These are phyloP conservation scores for Zenarchopterus dispar DNA, from an alignment of 2,797 vertebrate genomes.

Conservation along the genomic window DNA sequence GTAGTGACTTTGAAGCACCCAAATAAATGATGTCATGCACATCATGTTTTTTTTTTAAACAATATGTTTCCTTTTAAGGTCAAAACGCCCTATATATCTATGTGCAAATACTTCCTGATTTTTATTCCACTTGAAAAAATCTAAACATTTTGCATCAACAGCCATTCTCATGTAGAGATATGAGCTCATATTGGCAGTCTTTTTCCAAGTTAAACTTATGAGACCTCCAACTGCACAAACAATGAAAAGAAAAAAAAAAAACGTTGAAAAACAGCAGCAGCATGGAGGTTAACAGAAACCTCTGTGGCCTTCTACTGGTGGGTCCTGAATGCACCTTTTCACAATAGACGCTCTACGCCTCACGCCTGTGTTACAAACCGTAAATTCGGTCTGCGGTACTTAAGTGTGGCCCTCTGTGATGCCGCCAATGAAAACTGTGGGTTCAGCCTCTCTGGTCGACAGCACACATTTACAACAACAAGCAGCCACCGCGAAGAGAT, in stretches of 20 bases:
- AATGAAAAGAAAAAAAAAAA: constrained; percentile 51
- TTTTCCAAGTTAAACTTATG: constrained; percentile 31
- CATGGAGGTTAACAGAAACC: constrained; percentile 69
- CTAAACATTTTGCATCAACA: constrained; percentile 1
- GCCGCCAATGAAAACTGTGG: constrained; percentile 66
- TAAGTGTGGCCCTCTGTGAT: constrained; percentile 60
- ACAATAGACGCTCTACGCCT: constrained; percentile 75
- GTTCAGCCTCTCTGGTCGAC: constrained; percentile 70
- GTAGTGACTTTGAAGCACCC: too few species aligned
- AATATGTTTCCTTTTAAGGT: too few species aligned
- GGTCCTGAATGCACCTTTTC: constrained; percentile 60
- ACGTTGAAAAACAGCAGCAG: constrained; percentile 44
- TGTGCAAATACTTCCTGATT: too few species aligned
- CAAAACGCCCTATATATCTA: too few species aligned
- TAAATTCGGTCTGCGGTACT: constrained; percentile 61
- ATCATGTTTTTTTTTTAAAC: too few species aligned
- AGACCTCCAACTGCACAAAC: constrained; percentile 38
- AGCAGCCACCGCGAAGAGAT: constrained; percentile 3
- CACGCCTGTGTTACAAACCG: constrained; percentile 67
- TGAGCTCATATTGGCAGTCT: constrained; percentile 6
- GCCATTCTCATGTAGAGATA: constrained; percentile 1
- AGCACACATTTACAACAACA: constrained; percentile 58
- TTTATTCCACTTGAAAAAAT: too few species aligned
- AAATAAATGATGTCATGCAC: too few species aligned
- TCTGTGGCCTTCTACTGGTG: constrained; percentile 64